Conservation (phyloP, 2,113 vertebrate genomes). For the Ceratotherium simum region DNA sequence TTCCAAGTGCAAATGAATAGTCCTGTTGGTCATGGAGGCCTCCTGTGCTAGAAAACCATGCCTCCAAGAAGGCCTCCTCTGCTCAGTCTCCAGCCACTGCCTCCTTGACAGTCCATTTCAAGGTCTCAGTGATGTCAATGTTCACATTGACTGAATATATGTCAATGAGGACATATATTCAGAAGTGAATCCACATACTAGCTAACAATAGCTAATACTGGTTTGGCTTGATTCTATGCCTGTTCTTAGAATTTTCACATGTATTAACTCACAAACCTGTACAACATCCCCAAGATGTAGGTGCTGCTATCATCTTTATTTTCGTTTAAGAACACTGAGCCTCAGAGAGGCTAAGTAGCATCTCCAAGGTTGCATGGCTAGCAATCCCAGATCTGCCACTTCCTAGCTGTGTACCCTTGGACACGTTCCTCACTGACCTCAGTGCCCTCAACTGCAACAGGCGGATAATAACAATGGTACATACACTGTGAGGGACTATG, state of each 20-base stretch:
- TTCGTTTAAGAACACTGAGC: not conserved
- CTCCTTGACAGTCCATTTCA: not conserved
- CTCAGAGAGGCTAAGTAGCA: not conserved
- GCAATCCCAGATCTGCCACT: not conserved
- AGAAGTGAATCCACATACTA: not conserved
- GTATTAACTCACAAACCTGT: not conserved
- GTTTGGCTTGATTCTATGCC: not conserved
- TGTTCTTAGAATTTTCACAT: not conserved
- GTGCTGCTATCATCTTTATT: not conserved
- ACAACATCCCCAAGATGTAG: not conserved
- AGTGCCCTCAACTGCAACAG: not conserved
- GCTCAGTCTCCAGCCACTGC: not conserved
- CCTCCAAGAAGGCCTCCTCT: not conserved
- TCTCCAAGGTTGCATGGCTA: not conserved
- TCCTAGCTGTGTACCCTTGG: not conserved
- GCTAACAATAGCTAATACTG: not conserved
- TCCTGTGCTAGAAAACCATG: not conserved
- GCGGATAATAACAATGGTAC: not conserved
- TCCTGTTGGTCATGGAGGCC: not conserved
- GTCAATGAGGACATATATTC: no score
- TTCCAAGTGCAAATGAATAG: not conserved
- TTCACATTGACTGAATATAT: no score
- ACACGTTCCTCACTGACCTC: not conserved
- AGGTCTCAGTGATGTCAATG: not conserved
- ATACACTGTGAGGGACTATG: not conserved